Evolutionary conservation across 35 echinoderm and acorn worm species (phyloP), one percentile per base, ranked within the genome.

Genomic region (Eucidaris tribuloides): DNA sequence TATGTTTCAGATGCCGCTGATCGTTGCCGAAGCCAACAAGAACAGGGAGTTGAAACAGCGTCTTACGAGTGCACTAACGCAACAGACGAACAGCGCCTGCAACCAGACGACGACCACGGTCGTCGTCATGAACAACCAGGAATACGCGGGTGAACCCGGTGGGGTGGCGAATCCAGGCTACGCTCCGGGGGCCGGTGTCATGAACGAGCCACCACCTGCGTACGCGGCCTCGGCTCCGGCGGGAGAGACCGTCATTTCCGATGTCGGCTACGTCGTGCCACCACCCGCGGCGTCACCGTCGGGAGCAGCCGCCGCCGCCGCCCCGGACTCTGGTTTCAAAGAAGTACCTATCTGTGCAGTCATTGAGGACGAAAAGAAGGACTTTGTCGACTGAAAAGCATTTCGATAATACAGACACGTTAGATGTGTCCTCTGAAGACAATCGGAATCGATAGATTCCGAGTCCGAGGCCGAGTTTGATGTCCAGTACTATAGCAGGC

Each of bases 11-110:
- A 85, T 92, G 82, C 72, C 56, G 7, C 48, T 34, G 42, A 46
- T 92, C 17, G 89, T 91, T 3, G 59, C 74, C 13, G 85, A 79
- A 3, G 85, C 85, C 19, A 87, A 88, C 30, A 58, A 81, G 79
- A 41, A 56, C 15, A 35, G 27, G 7, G 31, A 40, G 31, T 20
- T 59, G 14, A n/a, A 31, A 31, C 31, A 56, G 50, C 34, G 50
- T 46, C 42, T 79, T 35, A 27, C 19, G 4, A 55, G 79, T 22
- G 48, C 20, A 19, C 30, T 61, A 18, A 42, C 33, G 49, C 31
- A 59, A 0, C 36, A 33, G 3, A 42, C 31, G 25, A 18, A 15
- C 24, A 20, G 34, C 36, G 19, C 34, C 58, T 55, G 52, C 79
- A 62, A 62, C 58, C 58, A 62, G 37, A 62, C 35, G 52, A 81